Evolutionary conservation across 1,140 invertebrate species (phyloP).

Genomic region (Pectinophora gossypiella): DNA sequence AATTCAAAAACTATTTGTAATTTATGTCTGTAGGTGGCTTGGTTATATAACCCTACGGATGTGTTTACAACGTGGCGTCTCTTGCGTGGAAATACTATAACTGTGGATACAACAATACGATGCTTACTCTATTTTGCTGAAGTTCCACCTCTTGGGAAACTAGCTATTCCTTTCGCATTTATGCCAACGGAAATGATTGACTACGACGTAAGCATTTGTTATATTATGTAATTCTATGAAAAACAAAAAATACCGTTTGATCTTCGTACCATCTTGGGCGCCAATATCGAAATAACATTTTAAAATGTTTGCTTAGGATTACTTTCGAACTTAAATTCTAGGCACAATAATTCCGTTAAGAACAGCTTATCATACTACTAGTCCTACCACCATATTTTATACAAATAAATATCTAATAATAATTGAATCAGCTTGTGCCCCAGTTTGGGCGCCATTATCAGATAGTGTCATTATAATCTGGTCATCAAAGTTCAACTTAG

Average conservation of each 20-base stretch:
- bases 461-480: too few relatives aligned
- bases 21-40: conserved; percentile 40
- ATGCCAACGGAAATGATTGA: conserved; percentile 66
- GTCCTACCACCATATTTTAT: too few relatives aligned
- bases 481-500: too few relatives aligned
- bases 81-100: conserved; percentile 41
- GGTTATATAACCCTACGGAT: conserved; percentile 63
- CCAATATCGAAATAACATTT: not conserved
- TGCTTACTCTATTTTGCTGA: conserved; percentile 60
- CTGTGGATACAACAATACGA: conserved; percentile 39
- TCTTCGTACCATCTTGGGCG: not conserved
- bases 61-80: conserved; percentile 63
- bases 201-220: conserved; percentile 55
- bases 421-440: too few relatives aligned
- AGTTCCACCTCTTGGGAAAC: conserved; percentile 52
- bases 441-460: too few relatives aligned
- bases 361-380: too few relatives aligned
- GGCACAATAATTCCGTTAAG: too few relatives aligned
- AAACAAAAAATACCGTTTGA: not conserved
- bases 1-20: conserved; percentile 13
- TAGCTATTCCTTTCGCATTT: conserved; percentile 63
- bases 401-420: too few relatives aligned
- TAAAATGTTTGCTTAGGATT: too few relatives aligned
- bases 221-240: too few relatives aligned
- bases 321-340: too few relatives aligned